Conservation (phyloP, 2,888 invertebrate species). For the Andrena hattorfiana region DNA sequence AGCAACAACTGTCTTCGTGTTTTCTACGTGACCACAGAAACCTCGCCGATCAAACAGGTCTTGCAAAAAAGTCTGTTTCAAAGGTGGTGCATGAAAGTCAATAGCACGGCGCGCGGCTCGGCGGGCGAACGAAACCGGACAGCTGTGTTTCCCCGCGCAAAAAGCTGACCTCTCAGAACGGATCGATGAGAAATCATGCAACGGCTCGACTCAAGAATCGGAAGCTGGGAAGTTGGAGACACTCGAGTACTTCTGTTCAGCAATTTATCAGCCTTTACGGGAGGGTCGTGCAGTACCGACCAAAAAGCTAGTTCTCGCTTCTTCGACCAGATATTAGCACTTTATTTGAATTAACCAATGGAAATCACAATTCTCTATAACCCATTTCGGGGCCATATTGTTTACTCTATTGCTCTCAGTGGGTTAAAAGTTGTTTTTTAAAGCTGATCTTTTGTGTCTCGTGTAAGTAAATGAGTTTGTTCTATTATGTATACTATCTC, state of each 20-base stretch:
- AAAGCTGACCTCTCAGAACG: background rate
- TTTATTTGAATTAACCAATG: too few relatives aligned
- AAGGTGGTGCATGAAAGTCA: conserved; percentile 42
- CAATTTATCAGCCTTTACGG: background rate
- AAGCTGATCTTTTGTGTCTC: too few relatives aligned
- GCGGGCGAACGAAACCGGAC: conserved; percentile 16
- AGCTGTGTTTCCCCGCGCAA: conserved; percentile 17
- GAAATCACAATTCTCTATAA: too few relatives aligned
- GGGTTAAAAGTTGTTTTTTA: too few relatives aligned
- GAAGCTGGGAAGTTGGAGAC: background rate
- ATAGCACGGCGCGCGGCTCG: conserved; percentile 22
- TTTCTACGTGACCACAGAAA: background rate
- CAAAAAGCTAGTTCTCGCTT: too few relatives aligned
- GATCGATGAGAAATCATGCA: background rate
- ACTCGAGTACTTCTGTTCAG: background rate
- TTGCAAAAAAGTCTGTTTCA: conserved; percentile 37
- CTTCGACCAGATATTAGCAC: too few relatives aligned
- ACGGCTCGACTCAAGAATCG: background rate
- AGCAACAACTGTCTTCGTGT: conserved; percentile 19
- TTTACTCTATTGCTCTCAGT: too few relatives aligned
- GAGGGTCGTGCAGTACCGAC: too few relatives aligned
- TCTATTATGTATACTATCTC: too few relatives aligned
- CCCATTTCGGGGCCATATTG: too few relatives aligned
- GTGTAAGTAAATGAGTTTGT: too few relatives aligned
- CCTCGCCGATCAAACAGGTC: conserved; percentile 5